Evolutionary conservation across 2,888 invertebrate species (phyloP), one percentile per base, ranked within the genome.

Genomic region (Apamea anceps): DNA sequence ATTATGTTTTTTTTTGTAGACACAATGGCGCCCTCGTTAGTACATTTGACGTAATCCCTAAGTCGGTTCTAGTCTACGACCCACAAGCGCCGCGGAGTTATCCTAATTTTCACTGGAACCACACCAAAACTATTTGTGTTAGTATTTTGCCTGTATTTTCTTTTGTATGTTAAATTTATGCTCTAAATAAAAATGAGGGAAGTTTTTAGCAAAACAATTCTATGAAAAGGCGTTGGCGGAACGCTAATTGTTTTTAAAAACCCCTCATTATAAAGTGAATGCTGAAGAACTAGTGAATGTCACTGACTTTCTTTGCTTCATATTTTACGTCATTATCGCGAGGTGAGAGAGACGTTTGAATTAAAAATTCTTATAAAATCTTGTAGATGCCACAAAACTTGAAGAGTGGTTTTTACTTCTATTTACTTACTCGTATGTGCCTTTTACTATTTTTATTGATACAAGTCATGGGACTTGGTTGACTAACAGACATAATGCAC

Each of bases 231-330:
- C 66, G 48, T 72, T 63, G 37, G 25, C 51, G 48, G 48, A 21
- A 32, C 45, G 12, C 37, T 65, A 37, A 72, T 75, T 85, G 65
- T 73, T 75, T 70, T 75, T 48, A 65, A 75, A 77, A 81, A n/a
- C 12, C 0, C 54, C 70, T 84, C 86, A 71, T 85, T 81, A 81
- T 70, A 84, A 73, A 82, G 60, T 72, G 65, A 74, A 75, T 66
- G 42, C 65, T 66, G 42, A 65, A 76, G 48, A 48, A 74, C 15
- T 70, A 28, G 75, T 57, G 54, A 73, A 84, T 42, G 21, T 71
- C 72, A 57, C 65, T 32, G 82, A 85, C 4, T 71, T 81, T 54
- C 75, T 80, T 70, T 70, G 63, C 75, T 62, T 73, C 37, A 37
- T 60, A 75, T 65, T 85, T 73, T 42, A 54, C 48, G 65, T 84